phyloP scores from a whole-genome alignment of 1,140 invertebrate species.

The Papilio xuthus region DNA sequence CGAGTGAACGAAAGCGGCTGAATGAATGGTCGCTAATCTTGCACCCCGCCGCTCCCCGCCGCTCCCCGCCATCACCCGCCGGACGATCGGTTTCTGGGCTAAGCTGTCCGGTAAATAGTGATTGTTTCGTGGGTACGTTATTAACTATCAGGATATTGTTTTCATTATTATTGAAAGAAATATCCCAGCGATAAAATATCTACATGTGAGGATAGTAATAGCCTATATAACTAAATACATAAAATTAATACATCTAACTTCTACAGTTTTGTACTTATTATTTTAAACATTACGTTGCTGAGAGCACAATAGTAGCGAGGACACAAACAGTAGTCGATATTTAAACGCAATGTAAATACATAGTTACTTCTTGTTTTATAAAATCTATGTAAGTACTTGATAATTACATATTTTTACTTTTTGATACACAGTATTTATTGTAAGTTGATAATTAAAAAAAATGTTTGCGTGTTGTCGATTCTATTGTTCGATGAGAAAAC shows the following conservation, averaged over 20 bases:
- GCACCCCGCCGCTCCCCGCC: constrained; percentile 47
- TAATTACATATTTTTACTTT: no score
- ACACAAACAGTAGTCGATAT: no score
- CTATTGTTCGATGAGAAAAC: neutral
- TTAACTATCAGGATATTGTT: constrained; percentile 39
- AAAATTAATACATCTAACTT: neutral
- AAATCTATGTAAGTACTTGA: no score
- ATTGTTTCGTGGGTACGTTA: constrained; percentile 42
- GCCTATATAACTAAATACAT: neutral
- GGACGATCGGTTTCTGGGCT: constrained; percentile 45
- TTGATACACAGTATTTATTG: no score
- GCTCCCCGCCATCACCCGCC: constrained; percentile 51
- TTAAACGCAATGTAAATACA: no score
- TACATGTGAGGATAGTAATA: neutral
- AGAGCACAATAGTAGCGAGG: no score
- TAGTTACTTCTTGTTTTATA: no score
- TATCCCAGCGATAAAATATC: neutral
- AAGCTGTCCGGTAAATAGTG: constrained; percentile 47
- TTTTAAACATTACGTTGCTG: no score
- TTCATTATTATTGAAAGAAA: neutral
- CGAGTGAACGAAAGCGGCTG: constrained; percentile 50
- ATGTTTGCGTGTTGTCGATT: no score
- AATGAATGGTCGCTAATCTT: constrained; percentile 54
- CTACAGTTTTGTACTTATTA: no score
- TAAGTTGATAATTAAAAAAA: no score